Evolutionary conservation across 2,797 vertebrate species (phyloP).

Genomic region (Botia almorhae): DNA sequence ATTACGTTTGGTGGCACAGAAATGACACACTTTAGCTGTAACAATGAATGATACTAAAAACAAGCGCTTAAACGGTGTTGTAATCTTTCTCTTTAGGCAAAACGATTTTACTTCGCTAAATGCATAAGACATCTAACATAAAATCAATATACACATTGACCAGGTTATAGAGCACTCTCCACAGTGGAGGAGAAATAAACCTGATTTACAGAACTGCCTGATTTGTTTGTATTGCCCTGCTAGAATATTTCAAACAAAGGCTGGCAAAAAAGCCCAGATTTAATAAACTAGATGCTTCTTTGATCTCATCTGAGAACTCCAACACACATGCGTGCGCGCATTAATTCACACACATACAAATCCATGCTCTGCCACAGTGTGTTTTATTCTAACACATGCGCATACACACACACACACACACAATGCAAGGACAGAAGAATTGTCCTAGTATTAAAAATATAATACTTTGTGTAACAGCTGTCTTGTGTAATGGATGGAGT

Average conservation of each 20-base stretch:
- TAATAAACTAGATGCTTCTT: conserved; percentile 6
- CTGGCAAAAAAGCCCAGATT: neutral
- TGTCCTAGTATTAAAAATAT: neutral
- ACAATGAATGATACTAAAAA: no score
- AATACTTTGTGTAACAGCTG: neutral
- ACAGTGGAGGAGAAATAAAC: neutral
- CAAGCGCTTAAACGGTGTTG: no score
- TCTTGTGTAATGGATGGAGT: conserved; percentile 6
- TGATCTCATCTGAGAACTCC: neutral
- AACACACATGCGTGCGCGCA: conserved; percentile 6
- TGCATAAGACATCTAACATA: neutral
- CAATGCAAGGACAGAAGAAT: no score
- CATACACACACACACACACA: neutral
- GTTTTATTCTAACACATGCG: neutral
- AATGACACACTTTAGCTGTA: no score
- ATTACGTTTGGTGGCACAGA: no score
- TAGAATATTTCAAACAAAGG: neutral
- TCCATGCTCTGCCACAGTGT: neutral
- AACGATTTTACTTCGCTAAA: neutral
- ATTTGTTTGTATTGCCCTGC: neutral
- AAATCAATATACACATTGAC: neutral
- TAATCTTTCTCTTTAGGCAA: neutral
- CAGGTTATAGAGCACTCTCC: neutral
- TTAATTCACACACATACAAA: neutral
- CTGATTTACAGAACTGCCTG: neutral